phyloP scores from a whole-genome alignment of 2,888 invertebrate genomes.

The Muscina levida region DNA sequence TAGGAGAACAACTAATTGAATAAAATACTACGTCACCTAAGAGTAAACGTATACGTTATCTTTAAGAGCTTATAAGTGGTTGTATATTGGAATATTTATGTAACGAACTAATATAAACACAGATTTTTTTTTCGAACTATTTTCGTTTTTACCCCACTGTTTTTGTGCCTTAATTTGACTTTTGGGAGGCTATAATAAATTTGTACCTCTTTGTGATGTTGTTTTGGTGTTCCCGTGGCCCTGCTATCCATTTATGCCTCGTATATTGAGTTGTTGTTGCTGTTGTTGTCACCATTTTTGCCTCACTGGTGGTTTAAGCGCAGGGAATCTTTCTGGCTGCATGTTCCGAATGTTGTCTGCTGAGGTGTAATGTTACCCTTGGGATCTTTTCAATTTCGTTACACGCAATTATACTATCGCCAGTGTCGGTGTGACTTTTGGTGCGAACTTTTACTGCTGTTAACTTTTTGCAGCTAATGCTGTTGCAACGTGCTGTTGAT shows the following conservation, averaged over 20 bases:
- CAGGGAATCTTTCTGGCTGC: neutral
- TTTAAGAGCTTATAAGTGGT: too few species aligned
- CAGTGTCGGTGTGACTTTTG: neutral
- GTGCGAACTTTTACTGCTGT: too few species aligned
- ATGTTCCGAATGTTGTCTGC: neutral
- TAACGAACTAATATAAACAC: too few species aligned
- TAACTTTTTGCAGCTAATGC: too few species aligned
- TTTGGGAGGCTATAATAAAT: constrained; percentile 26
- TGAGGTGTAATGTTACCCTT: constrained; percentile 53
- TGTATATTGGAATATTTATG: too few species aligned
- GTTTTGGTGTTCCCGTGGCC: constrained; percentile 1
- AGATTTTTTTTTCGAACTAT: too few species aligned
- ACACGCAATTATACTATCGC: constrained; percentile 47
- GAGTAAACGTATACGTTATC: too few species aligned
- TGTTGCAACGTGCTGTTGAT: too few species aligned
- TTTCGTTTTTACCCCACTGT: neutral
- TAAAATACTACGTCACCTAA: too few species aligned
- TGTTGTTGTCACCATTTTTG: neutral
- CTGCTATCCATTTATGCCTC: neutral
- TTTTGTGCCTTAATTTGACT: neutral
- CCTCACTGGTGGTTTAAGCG: constrained; percentile 23
- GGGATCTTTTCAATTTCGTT: constrained; percentile 55
- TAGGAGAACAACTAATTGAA: too few species aligned
- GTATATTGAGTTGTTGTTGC: constrained; percentile 19
- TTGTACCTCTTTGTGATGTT: constrained; percentile 16